These are phyloP conservation scores for Metopolophium dirhodum DNA, from an alignment of 1,140 invertebrate genomes.

Conservation along the genomic window DNA sequence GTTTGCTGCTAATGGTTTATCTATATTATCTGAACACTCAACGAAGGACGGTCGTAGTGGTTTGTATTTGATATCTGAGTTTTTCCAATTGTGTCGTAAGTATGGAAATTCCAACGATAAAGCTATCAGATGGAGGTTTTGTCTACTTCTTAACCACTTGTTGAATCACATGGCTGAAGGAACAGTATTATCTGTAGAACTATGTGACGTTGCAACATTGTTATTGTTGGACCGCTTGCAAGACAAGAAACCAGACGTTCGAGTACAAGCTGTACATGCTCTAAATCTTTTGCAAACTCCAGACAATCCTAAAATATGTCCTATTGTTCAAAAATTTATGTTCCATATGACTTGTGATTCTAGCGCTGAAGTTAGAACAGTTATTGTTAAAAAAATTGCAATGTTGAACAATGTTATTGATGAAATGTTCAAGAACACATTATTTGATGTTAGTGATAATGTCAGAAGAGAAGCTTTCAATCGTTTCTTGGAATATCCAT, in stretches of 20 bases:
- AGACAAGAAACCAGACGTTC: slow-evolving; percentile 45
- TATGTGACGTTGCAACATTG: background rate
- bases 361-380: slow-evolving; percentile 26
- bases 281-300: background rate
- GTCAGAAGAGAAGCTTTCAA: slow-evolving; percentile 51
- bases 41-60: background rate
- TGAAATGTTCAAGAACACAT: slow-evolving; percentile 16
- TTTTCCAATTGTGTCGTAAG: background rate
- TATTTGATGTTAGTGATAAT: slow-evolving; percentile 45
- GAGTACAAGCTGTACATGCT: slow-evolving; percentile 36
- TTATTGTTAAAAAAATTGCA: slow-evolving; percentile 32
- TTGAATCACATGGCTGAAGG: background rate
- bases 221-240: slow-evolving; percentile 25
- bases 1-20: slow-evolving; percentile 32
- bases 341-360: slow-evolving; percentile 48
- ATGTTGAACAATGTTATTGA: slow-evolving; percentile 28
- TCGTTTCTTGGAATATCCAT: slow-evolving; percentile 29
- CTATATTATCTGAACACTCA: background rate
- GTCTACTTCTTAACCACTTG: slow-evolving; percentile 23
- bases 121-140: slow-evolving; percentile 27
- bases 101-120: background rate
- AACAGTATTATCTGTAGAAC: slow-evolving; percentile 17
- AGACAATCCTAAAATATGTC: background rate
- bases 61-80: slow-evolving; percentile 6
- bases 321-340: slow-evolving; percentile 13